phyloP scores from a whole-genome alignment of 1,140 invertebrate genomes.

The Temnothorax nylanderi region DNA sequence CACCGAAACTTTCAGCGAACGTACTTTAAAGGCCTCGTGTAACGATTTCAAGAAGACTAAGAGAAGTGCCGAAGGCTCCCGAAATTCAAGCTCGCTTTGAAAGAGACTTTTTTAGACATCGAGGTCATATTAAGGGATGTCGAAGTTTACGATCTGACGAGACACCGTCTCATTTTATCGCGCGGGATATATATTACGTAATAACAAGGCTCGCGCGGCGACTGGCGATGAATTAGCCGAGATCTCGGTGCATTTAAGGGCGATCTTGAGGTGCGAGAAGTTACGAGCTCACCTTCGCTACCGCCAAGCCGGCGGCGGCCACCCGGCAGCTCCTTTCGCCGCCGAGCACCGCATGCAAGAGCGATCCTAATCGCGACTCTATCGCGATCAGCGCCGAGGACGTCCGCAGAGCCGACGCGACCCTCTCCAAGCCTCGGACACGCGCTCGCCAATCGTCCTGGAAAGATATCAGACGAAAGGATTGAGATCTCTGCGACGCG shows the following conservation, averaged over 20 bases:
- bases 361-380: constrained; percentile 87
- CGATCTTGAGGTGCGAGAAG: constrained; percentile 48
- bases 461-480: constrained; percentile 40
- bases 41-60: background rate
- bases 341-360: constrained; percentile 87
- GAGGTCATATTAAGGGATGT: no score
- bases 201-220: constrained; percentile 11
- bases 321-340: constrained; percentile 88
- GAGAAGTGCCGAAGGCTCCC: background rate
- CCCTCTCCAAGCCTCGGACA: constrained; percentile 86
- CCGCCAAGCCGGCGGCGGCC: constrained; percentile 86
- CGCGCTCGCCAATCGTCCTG: constrained; percentile 87
- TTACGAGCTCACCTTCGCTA: constrained; percentile 81
- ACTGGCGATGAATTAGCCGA: constrained; percentile 12
- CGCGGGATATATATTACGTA: background rate
- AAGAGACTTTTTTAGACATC: background rate
- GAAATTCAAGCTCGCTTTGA: background rate
- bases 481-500: background rate
- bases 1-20: background rate
- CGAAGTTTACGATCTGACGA: background rate
- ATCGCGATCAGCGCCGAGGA: constrained; percentile 85
- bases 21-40: background rate
- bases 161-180: background rate
- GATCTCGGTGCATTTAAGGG: constrained; percentile 26
- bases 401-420: constrained; percentile 86